These are phyloP conservation scores for Pseudomyrmex sp. DNA, from an alignment of 1,140 invertebrate species.

Conservation along the genomic window DNA sequence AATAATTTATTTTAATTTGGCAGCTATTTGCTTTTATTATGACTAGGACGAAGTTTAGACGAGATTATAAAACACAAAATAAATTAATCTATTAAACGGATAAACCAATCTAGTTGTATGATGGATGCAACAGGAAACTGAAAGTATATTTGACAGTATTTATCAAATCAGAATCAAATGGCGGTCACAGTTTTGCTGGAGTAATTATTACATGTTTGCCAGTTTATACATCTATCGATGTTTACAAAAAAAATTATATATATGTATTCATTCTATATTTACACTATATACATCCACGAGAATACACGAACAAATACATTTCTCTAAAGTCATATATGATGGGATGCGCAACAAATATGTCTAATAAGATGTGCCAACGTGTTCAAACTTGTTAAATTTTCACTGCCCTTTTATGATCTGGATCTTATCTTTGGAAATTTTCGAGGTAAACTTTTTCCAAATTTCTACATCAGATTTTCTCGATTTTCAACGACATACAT, in stretches of 20 bases:
- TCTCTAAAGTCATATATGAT: slow-evolving; percentile 29
- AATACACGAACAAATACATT: slow-evolving; percentile 39
- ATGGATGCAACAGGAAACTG: slow-evolving; percentile 47
- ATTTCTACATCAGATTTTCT: slow-evolving; percentile 30
- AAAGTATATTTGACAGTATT: slow-evolving; percentile 70
- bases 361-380: slow-evolving; percentile 77
- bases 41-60: slow-evolving; percentile 4
- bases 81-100: slow-evolving; percentile 7
- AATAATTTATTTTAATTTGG: neutral
- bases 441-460: slow-evolving; percentile 32
- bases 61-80: slow-evolving; percentile 7
- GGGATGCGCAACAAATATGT: slow-evolving; percentile 30
- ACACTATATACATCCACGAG: slow-evolving; percentile 1
- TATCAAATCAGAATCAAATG: slow-evolving; percentile 62
- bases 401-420: slow-evolving; percentile 67
- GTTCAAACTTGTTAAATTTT: slow-evolving; percentile 73
- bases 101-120: slow-evolving; percentile 61
- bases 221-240: slow-evolving; percentile 70
- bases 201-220: slow-evolving; percentile 68
- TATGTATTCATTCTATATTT: slow-evolving; percentile 52
- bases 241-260: slow-evolving; percentile 54
- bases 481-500: slow-evolving; percentile 9
- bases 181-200: slow-evolving; percentile 57
- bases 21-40: slow-evolving; percentile 5
- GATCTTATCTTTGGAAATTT: slow-evolving; percentile 17